Conservation (phyloP, 2,888 invertebrate species). For the Chromoteleia sp. region DNA sequence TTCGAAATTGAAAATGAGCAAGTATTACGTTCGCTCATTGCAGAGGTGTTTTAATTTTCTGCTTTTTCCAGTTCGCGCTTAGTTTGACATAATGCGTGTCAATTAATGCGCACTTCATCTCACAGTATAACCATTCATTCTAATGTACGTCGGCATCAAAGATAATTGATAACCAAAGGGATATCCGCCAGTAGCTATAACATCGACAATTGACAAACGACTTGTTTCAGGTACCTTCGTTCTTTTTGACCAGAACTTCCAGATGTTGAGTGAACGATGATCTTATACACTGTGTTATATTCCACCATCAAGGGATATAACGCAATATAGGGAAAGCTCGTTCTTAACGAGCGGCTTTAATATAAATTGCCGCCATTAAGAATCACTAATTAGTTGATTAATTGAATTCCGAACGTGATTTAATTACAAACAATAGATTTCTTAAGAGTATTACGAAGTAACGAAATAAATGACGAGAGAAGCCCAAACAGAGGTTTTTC, state of each 20-base stretch:
- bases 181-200: slow-evolving; percentile 70
- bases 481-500: too few species aligned
- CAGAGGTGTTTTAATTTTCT: slow-evolving; percentile 53
- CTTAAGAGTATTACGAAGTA: too few species aligned
- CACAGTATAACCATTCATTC: slow-evolving; percentile 58
- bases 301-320: slow-evolving; percentile 72
- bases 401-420: slow-evolving; percentile 26
- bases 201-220: slow-evolving; percentile 79
- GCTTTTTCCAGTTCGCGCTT: slow-evolving; percentile 54
- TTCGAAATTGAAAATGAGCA: slow-evolving; percentile 47
- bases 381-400: slow-evolving; percentile 51
- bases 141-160: slow-evolving; percentile 57
- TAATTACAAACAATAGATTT: slow-evolving; percentile 23
- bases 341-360: slow-evolving; percentile 49
- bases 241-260: slow-evolving; percentile 71
- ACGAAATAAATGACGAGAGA: too few species aligned
- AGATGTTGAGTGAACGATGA: slow-evolving; percentile 78
- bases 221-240: slow-evolving; percentile 75
- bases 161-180: slow-evolving; percentile 71
- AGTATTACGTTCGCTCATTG: slow-evolving; percentile 23
- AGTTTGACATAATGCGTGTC: slow-evolving; percentile 62
- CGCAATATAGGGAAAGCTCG: slow-evolving; percentile 16
- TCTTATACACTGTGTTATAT: slow-evolving; percentile 67
- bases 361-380: slow-evolving; percentile 40
- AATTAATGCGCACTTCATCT: slow-evolving; percentile 61